Percentiles rank a stretch among this genome's conserved stretches.
phyloP scores from a whole-genome alignment of 2,888 invertebrate species.

The Selenia dentaria region DNA sequence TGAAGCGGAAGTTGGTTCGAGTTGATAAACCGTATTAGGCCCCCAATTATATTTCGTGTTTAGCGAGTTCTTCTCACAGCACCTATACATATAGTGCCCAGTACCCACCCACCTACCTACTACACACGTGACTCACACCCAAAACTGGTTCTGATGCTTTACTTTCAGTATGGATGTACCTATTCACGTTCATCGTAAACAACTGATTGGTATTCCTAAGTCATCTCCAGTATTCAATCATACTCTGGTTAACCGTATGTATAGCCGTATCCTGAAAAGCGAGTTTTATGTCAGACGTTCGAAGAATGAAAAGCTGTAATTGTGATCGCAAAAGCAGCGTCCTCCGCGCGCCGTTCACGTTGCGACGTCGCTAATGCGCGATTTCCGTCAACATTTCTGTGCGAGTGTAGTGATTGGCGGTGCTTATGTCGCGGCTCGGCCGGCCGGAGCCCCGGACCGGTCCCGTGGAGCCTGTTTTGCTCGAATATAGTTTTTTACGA shows the following conservation, averaged over 20 bases:
- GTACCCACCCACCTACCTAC: no score
- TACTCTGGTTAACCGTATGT: no score
- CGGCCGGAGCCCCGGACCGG: constrained; percentile 28
- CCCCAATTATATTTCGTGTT: constrained; percentile 5
- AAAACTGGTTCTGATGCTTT: background rate
- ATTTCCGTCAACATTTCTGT: constrained; percentile 58
- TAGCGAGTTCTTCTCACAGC: constrained; percentile 1
- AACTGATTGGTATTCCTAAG: constrained; percentile 4
- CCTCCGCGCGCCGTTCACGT: background rate
- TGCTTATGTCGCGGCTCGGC: constrained; percentile 41
- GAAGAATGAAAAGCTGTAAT: background rate
- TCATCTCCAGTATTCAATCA: constrained; percentile 1
- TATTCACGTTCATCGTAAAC: constrained; percentile 1
- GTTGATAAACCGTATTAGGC: constrained; percentile 9
- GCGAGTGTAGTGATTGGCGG: constrained; percentile 38
- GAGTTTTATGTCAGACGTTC: background rate
- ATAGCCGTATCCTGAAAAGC: no score
- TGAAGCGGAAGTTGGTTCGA: constrained; percentile 6
- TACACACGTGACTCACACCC: background rate
- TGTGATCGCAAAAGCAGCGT: background rate
- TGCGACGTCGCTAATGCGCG: constrained; percentile 38
- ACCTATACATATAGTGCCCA: no score
- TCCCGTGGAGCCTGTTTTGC: constrained; percentile 51
- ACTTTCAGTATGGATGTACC: background rate
- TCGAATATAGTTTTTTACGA: constrained; percentile 57